Conservation (phyloP, 2,888 invertebrate species). For the Steinernema carpocapsae region DNA sequence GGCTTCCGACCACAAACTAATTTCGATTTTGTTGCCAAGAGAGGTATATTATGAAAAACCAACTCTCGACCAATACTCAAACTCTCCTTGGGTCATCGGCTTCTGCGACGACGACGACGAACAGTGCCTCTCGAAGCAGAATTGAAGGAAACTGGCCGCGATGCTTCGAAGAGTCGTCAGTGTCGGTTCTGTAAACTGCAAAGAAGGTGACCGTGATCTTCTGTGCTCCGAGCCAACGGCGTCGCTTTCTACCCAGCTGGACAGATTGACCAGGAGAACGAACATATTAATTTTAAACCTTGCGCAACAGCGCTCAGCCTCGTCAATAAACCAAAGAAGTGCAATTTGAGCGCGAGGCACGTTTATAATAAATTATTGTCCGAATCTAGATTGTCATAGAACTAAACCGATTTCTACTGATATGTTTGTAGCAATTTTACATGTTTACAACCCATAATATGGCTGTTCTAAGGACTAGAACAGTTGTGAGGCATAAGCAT, state of each 20-base stretch:
- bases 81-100: slow-evolving; percentile 73
- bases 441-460: neutral
- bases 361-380: too few relatives aligned
- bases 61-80: slow-evolving; percentile 50
- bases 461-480: neutral
- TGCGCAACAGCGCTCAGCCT: too few relatives aligned
- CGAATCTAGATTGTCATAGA: too few relatives aligned
- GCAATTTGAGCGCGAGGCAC: too few relatives aligned
- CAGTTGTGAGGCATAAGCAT: too few relatives aligned
- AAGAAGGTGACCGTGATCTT: slow-evolving; percentile 70
- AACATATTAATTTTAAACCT: too few relatives aligned
- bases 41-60: too few relatives aligned
- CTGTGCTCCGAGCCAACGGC: slow-evolving; percentile 71
- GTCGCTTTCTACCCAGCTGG: slow-evolving; percentile 70
- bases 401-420: neutral
- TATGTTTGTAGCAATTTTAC: neutral
- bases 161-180: slow-evolving; percentile 75
- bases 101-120: slow-evolving; percentile 74
- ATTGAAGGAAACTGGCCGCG: slow-evolving; percentile 76
- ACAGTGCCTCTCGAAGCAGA: slow-evolving; percentile 45
- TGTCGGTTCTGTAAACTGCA: slow-evolving; percentile 74
- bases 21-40: too few relatives aligned
- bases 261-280: slow-evolving; percentile 48
- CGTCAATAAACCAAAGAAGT: too few relatives aligned
- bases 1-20: too few relatives aligned